Conservation (phyloP, 2,888 invertebrate species). For the Watsonalla binaria region DNA sequence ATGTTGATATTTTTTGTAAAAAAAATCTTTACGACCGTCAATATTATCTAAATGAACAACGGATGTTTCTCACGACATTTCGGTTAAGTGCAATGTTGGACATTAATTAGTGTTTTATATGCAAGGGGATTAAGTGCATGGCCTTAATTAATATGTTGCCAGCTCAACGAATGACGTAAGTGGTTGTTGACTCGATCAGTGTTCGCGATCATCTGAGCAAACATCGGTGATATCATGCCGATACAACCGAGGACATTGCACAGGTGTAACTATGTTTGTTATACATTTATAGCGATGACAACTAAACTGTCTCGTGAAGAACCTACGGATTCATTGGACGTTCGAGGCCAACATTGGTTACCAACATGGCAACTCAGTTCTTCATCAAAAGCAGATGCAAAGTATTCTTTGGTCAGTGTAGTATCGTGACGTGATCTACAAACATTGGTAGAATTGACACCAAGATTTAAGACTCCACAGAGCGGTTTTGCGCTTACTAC, state of each 20-base stretch:
- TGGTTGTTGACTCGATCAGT: slow-evolving; percentile 37
- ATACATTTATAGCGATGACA: slow-evolving; percentile 8
- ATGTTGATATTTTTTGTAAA: too few species aligned
- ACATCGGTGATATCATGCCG: slow-evolving; percentile 56
- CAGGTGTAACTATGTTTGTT: slow-evolving; percentile 29
- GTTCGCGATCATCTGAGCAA: slow-evolving; percentile 53
- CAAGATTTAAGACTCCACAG: too few species aligned
- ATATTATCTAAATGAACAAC: background rate
- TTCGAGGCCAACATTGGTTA: background rate
- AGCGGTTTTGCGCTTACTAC: too few species aligned
- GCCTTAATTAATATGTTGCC: slow-evolving; percentile 42
- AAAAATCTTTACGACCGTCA: background rate
- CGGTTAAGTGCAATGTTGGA: background rate
- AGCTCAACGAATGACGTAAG: slow-evolving; percentile 55
- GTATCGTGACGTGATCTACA: too few species aligned
- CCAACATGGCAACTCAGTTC: too few species aligned
- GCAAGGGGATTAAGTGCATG: slow-evolving; percentile 3
- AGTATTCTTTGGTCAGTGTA: too few species aligned
- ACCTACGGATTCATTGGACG: slow-evolving; percentile 1
- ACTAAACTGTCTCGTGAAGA: slow-evolving; percentile 1
- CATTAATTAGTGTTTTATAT: background rate
- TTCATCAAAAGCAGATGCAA: too few species aligned
- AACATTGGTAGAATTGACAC: too few species aligned
- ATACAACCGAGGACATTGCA: slow-evolving; percentile 20
- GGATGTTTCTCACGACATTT: background rate